phyloP scores from a whole-genome alignment of 2,797 vertebrate species.

The Zalophus californianus region DNA sequence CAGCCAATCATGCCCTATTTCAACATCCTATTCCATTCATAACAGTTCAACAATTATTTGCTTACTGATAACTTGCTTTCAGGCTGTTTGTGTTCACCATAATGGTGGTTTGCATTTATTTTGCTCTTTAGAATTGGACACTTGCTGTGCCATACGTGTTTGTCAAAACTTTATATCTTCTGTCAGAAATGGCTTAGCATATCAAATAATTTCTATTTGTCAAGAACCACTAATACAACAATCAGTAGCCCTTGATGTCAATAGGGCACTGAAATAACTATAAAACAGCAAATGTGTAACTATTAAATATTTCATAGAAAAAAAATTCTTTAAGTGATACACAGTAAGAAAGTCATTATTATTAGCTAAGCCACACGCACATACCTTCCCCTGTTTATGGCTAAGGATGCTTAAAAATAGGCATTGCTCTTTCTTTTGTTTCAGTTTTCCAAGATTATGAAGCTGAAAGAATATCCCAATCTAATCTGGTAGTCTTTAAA shows the following conservation, averaged over 20 bases:
- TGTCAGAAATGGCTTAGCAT: slow-evolving; percentile 92
- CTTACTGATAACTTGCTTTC: slow-evolving; percentile 97
- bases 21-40: slow-evolving; percentile 94
- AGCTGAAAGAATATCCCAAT: slow-evolving; percentile 40
- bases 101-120: slow-evolving; percentile 97
- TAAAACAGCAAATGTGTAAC: slow-evolving; percentile 76
- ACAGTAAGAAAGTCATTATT: slow-evolving; percentile 39
- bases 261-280: slow-evolving; percentile 81
- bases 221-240: slow-evolving; percentile 85
- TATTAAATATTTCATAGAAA: slow-evolving; percentile 67
- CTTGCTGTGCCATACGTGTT: slow-evolving; percentile 93
- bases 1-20: slow-evolving; percentile 97
- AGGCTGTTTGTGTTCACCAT: slow-evolving; percentile 94
- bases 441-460: slow-evolving; percentile 17
- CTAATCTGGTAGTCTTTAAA: slow-evolving; percentile 53
- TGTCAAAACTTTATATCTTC: slow-evolving; percentile 93
- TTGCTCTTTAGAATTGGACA: slow-evolving; percentile 97
- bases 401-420: background rate
- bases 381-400: background rate
- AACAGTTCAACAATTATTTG: slow-evolving; percentile 97
- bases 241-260: slow-evolving; percentile 83
- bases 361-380: slow-evolving; percentile 18
- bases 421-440: slow-evolving; percentile 60
- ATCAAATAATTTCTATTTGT: slow-evolving; percentile 88
- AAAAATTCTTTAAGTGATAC: slow-evolving; percentile 34